Percentiles rank a stretch among this genome's conserved stretches.
Evolutionary conservation across 2,113 vertebrate genomes (phyloP).

Genomic region (Solea senegalensis): DNA sequence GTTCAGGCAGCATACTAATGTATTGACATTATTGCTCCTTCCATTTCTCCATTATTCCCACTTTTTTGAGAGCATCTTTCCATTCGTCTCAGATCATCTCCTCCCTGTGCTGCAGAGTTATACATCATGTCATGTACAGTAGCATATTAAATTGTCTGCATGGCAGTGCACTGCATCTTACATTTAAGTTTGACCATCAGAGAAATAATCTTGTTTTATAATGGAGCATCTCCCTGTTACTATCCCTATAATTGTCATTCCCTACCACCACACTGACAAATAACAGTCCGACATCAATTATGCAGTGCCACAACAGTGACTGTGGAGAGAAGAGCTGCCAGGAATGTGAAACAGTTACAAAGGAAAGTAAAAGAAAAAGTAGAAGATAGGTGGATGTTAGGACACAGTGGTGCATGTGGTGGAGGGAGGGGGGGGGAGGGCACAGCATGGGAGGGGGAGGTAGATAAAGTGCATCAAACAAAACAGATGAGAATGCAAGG

Average conservation of each 20-base stretch:
- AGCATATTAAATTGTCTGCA: neutral
- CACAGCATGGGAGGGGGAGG: slow-evolving; percentile 1
- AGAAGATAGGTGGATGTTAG: slow-evolving; percentile 13
- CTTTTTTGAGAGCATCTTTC: slow-evolving; percentile 10
- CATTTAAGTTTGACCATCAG: neutral
- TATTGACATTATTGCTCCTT: neutral
- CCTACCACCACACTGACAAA: slow-evolving; percentile 19
- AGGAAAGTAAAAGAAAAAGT: slow-evolving; percentile 26
- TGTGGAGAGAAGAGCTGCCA: slow-evolving; percentile 14
- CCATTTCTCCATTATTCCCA: neutral
- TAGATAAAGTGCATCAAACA: neutral
- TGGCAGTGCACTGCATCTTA: neutral
- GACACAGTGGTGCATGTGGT: neutral
- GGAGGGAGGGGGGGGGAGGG: neutral
- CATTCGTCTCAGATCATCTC: neutral
- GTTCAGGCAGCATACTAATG: slow-evolving; percentile 33
- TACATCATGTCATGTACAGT: neutral
- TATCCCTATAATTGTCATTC: neutral
- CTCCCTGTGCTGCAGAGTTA: neutral
- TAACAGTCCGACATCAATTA: slow-evolving; percentile 55
- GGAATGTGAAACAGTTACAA: slow-evolving; percentile 39
- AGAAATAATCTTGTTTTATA: neutral
- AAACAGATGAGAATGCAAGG: slow-evolving; percentile 8
- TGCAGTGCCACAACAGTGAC: slow-evolving; percentile 34
- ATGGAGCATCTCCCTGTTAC: neutral